Evolutionary conservation across 2,113 vertebrate species (phyloP), one percentile per base, ranked within the genome.

Genomic region (Rhabdomys dilectus): DNA sequence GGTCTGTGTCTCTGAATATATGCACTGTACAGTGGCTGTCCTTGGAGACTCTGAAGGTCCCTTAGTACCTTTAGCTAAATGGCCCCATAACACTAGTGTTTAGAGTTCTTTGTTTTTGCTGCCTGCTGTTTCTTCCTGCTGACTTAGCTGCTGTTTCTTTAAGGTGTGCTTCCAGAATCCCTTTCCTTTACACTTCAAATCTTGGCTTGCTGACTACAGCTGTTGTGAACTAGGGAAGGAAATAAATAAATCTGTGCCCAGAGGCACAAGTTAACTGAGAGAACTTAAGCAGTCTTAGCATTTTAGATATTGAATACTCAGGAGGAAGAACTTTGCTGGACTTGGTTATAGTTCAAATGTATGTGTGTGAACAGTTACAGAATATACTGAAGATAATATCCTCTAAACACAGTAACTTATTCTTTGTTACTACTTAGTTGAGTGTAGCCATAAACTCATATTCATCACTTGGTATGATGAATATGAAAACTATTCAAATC

Each of bases 111-210:
- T 56, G 21, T 77, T 91, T 96, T 94, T 96, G 39, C 10, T 34
- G 77, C 70, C 34, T 96, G 21, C 26, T 93, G 0, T 76, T 72
- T 89, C 78, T 95, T 93, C 22, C 53, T 91, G 73, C 22, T 70
- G 96, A 73, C n/a, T 92, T 95, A 90, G 13, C 75, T 92, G 68
- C 93, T 92, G 60, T 42, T 91, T 95, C 89, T 89, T 84, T 64
- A 16, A 89, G n/a, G 34, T 45, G 9, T 64, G 26, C 85, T 78
- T 88, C n/a, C 70, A 58, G 58, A n/a, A 89, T 31, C 10, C 88
- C n/a, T 96, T 95, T 93, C 94, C 48, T 51, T 51, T 51, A 8
- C 72, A 51, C 36, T 73, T 93, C 3, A 21, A 36, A 31, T 91
- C n/a, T 66, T 95, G 29, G 68, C 48, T 88, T 92, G 66, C 73